Evolutionary conservation across 2,888 invertebrate genomes (phyloP), one percentile per base, ranked within the genome.

Genomic region (Pristionchus exspectatus): DNA sequence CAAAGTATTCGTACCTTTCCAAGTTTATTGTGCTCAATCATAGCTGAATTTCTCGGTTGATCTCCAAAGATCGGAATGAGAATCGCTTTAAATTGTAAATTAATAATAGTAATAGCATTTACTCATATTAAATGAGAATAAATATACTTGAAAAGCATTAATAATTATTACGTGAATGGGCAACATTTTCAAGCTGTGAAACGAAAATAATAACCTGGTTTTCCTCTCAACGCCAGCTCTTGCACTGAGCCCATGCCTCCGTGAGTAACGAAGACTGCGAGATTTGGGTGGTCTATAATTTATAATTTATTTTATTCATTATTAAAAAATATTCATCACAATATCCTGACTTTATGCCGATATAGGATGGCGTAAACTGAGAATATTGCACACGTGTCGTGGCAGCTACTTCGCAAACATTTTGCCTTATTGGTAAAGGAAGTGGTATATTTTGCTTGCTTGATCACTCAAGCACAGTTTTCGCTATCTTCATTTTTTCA

Each of bases 231-330:
- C 12, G 81, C 50, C 12, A 81, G 27, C 16, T 81, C 81, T n/a
- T 81, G 81, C 27, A 81, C 81, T n/a, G 81, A 81, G n/a, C 81
- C 81, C 81, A 81, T 81, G 81, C 81, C 81, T 10, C 81, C 81
- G 81, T 81, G 81, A 27, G 81, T 81, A 0, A 81, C 54, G 81
- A 81, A 81, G 0, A 81, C 81, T 5, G 81, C 81, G 81, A 81
- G 81, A 21, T 81, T 81, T n/a, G 81, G 81, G 7, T 81, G 81
- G 18, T 81, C 81, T 81, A 16, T n/a, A n/a, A n/a, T n/a, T n/a
- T n/a, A n/a, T n/a, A n/a, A n/a, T n/a, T n/a, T n/a, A n/a, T n/a
- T n/a, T n/a, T n/a, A n/a, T n/a, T n/a, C n/a, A n/a, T n/a, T n/a
- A n/a, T n/a, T n/a, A n/a, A n/a, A n/a, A n/a, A n/a, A n/a, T n/a